These are phyloP conservation scores for Vanessa cardui DNA, from an alignment of 2,888 invertebrate species.

Conservation along the genomic window DNA sequence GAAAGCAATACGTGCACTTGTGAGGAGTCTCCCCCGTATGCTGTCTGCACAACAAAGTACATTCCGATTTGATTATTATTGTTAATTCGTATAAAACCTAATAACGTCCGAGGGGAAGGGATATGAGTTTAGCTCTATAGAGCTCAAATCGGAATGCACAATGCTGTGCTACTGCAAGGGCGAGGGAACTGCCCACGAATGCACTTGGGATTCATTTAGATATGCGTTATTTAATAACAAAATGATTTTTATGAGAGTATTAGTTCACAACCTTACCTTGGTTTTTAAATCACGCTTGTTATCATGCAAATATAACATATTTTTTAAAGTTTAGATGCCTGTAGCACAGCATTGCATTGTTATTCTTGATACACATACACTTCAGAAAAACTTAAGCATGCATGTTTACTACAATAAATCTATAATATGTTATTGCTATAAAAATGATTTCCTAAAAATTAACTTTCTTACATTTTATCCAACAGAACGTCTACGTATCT, in stretches of 20 bases:
- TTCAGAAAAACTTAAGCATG: slow-evolving; percentile 13
- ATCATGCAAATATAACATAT: slow-evolving; percentile 23
- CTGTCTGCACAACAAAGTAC: slow-evolving; percentile 83
- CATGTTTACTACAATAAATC: not conserved
- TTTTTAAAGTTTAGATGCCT: slow-evolving; percentile 36
- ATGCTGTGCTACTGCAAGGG: slow-evolving; percentile 71
- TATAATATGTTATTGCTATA: not conserved
- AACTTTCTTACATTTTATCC: not conserved
- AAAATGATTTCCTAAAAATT: not conserved
- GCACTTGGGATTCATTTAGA: slow-evolving; percentile 48
- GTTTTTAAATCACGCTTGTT: slow-evolving; percentile 14
- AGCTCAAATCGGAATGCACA: slow-evolving; percentile 73
- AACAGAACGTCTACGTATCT: too few species aligned
- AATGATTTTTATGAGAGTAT: not conserved
- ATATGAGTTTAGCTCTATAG: slow-evolving; percentile 25
- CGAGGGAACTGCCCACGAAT: slow-evolving; percentile 73
- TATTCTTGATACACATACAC: slow-evolving; percentile 29
- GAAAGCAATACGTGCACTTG: slow-evolving; percentile 85
- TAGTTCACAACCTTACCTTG: slow-evolving; percentile 29
- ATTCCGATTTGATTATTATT: slow-evolving; percentile 64
- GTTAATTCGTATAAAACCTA: slow-evolving; percentile 26
- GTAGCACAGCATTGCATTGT: slow-evolving; percentile 75
- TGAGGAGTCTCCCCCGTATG: slow-evolving; percentile 92
- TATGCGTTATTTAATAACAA: slow-evolving; percentile 1
- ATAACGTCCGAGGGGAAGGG: not conserved